phyloP scores from a whole-genome alignment of 2,113 vertebrate genomes.

The Falco punctatus region DNA sequence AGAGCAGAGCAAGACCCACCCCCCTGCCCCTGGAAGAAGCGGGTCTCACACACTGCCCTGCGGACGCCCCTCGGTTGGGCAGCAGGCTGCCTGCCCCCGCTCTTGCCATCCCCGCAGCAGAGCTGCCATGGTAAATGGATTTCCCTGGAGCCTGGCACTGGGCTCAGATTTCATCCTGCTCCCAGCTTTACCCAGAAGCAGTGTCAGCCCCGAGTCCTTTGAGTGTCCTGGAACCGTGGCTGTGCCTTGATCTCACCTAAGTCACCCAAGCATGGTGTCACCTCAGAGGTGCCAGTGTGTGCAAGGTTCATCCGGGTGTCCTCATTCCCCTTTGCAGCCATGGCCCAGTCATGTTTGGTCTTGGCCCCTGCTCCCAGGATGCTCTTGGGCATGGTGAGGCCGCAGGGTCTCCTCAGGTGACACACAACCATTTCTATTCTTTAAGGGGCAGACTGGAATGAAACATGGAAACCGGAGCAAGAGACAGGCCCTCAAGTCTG shows the following conservation, averaged over 20 bases:
- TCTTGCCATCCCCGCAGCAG: neutral
- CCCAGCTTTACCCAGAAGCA: neutral
- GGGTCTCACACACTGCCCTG: neutral
- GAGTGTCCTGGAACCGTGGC: neutral
- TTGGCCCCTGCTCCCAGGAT: neutral
- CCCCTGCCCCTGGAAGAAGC: neutral
- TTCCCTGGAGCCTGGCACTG: neutral
- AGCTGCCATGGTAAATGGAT: neutral
- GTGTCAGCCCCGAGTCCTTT: neutral
- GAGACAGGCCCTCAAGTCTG: slow-evolving; percentile 93
- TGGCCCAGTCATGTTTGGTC: too few species aligned
- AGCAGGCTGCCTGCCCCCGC: neutral
- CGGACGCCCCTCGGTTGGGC: neutral
- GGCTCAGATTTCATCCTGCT: neutral
- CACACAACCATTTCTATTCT: neutral
- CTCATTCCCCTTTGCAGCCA: neutral
- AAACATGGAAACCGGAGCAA: slow-evolving; percentile 93
- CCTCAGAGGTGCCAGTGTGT: neutral
- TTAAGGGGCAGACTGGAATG: slow-evolving; percentile 86
- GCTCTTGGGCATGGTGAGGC: neutral
- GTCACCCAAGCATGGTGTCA: neutral
- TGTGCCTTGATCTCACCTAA: neutral
- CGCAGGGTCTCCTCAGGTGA: neutral
- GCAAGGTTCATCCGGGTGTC: neutral
- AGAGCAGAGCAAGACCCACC: neutral